A percentile compares a stretch with the other conserved stretches of the same genome.
These are phyloP conservation scores for Cebus imitator DNA, from an alignment of 2,113 vertebrate genomes.

Conservation along the genomic window DNA sequence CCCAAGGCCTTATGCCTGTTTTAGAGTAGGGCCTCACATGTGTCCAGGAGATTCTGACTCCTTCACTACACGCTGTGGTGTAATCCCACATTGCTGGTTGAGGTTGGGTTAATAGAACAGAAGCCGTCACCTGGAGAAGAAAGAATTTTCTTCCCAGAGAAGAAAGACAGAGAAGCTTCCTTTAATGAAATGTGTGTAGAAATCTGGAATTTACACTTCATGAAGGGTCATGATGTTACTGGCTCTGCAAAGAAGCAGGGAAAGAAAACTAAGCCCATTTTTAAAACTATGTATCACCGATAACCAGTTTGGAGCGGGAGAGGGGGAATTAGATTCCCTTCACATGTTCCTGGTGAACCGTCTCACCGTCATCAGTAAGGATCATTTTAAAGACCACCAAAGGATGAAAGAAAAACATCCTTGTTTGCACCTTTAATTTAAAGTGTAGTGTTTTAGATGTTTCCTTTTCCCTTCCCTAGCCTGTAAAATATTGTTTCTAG, in stretches of 20 bases:
- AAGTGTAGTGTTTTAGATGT: slow-evolving; percentile 40
- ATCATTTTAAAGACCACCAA: slow-evolving; percentile 39
- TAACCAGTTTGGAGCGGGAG: neutral
- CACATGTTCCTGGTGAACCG: neutral
- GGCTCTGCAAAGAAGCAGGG: neutral
- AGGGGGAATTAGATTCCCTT: neutral
- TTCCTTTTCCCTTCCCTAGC: slow-evolving; percentile 21
- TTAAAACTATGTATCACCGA: neutral
- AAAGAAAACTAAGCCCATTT: neutral
- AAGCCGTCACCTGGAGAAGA: neutral
- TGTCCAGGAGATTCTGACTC: neutral
- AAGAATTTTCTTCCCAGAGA: neutral
- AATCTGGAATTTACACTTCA: neutral
- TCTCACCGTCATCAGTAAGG: neutral
- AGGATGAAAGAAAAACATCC: neutral
- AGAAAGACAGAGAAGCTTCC: neutral
- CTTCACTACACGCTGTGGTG: fast-evolving
- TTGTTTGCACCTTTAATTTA: slow-evolving; percentile 44
- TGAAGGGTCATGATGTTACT: neutral
- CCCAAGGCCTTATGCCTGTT: neutral
- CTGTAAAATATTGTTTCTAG: slow-evolving; percentile 41
- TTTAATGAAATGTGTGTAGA: neutral
- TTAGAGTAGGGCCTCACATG: neutral
- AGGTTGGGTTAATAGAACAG: neutral
- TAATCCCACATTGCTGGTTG: neutral